These are phyloP conservation scores for Drosophila virilis DNA, from an alignment of 1,140 invertebrate species.

Conservation along the genomic window DNA sequence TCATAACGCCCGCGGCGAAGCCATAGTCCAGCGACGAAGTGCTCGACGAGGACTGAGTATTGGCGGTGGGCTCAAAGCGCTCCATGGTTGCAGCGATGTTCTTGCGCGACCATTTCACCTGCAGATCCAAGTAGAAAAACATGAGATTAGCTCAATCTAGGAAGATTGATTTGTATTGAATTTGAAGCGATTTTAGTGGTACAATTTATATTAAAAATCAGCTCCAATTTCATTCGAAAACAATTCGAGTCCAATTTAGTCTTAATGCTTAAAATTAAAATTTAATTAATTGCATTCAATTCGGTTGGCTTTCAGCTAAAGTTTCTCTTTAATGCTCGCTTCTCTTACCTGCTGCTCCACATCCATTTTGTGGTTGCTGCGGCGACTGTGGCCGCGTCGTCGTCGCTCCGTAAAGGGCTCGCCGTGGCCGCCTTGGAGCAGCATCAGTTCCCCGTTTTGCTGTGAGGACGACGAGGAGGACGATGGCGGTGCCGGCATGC, in stretches of 20 bases:
- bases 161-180: too few species aligned
- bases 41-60: conserved; percentile 70
- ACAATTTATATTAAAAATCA: too few species aligned
- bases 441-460: conserved; percentile 68
- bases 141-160: too few species aligned
- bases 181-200: too few species aligned
- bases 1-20: conserved; percentile 77
- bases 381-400: conserved; percentile 71
- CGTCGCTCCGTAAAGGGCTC: conserved; percentile 78
- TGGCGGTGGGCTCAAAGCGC: conserved; percentile 85
- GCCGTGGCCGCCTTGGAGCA: conserved; percentile 63
- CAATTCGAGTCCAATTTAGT: too few species aligned
- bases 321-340: neutral
- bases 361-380: conserved; percentile 82
- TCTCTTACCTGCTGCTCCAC: conserved; percentile 76
- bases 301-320: too few species aligned
- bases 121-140: neutral
- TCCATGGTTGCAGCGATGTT: conserved; percentile 88
- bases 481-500: conserved; percentile 66
- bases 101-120: conserved; percentile 85
- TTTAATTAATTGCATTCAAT: too few species aligned
- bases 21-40: conserved; percentile 79
- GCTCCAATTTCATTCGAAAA: too few species aligned
- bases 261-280: too few species aligned
- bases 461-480: conserved; percentile 61